phyloP scores from a whole-genome alignment of 2,797 vertebrate genomes.

The Rhynchotus rufescens region DNA sequence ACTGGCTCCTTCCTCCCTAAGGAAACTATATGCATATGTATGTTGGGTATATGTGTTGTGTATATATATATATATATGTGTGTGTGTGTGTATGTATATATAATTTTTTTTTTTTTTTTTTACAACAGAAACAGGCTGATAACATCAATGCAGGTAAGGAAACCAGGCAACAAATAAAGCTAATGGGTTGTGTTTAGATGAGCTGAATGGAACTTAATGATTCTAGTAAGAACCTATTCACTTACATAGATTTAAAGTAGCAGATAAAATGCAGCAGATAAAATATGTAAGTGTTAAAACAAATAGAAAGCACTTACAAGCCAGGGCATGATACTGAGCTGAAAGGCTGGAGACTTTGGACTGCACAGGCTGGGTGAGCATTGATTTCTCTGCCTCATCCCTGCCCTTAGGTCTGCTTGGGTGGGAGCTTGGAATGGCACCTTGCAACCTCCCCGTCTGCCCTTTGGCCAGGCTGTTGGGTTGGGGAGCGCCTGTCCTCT shows the following conservation, averaged over 20 bases:
- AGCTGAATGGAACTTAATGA: slow-evolving; percentile 48
- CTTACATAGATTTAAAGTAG: slow-evolving; percentile 1
- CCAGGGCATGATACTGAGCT: not conserved
- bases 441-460: accelerated
- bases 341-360: slow-evolving; percentile 26
- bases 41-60: too few species aligned
- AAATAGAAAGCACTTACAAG: slow-evolving; percentile 44
- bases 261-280: slow-evolving; percentile 8
- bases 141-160: slow-evolving; percentile 52
- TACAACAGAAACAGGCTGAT: slow-evolving; percentile 13
- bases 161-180: slow-evolving; percentile 38
- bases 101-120: not conserved
- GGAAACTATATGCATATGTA: not conserved
- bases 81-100: too few species aligned
- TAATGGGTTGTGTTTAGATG: slow-evolving; percentile 48
- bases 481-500: not conserved
- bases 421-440: accelerated
- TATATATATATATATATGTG: too few species aligned
- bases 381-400: not conserved
- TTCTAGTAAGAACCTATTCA: not conserved
- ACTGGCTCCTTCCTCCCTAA: not conserved
- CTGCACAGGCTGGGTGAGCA: not conserved
- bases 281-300: slow-evolving; percentile 39
- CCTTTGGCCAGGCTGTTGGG: too few species aligned
- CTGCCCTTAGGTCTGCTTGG: not conserved